A percentile compares a stretch with the other conserved stretches of the same genome.
Conservation (phyloP, 2,113 vertebrate genomes). For the Odobenus rosmarus region DNA sequence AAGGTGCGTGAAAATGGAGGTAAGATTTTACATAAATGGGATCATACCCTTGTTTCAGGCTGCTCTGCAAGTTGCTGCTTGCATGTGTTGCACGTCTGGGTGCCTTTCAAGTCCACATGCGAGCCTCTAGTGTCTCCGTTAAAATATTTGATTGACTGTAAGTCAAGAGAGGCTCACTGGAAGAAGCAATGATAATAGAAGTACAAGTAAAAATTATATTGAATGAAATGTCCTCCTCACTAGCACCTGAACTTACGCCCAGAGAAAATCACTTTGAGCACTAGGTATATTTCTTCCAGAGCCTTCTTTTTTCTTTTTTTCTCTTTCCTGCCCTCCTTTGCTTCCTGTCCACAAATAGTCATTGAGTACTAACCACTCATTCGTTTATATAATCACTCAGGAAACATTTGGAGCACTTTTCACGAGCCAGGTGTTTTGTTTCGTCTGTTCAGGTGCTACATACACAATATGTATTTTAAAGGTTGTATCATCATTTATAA, state of each 20-base stretch:
- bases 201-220: background rate
- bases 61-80: no score
- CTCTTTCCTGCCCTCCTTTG: background rate
- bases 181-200: background rate
- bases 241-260: background rate
- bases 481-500: background rate
- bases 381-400: background rate
- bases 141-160: background rate
- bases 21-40: background rate
- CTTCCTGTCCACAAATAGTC: background rate
- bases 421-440: background rate
- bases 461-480: no score
- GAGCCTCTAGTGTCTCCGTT: background rate
- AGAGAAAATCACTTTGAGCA: background rate
- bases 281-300: background rate
- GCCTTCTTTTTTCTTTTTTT: background rate
- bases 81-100: background rate
- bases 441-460: background rate
- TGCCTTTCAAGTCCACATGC: background rate
- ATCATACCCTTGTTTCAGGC: background rate
- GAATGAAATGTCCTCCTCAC: background rate
- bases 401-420: background rate
- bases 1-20: background rate
- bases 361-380: background rate
- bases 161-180: background rate